Percentiles rank a stretch among this genome's conserved stretches.
Conservation (phyloP, 30 jellyfish, hydroid and myxozoan genomes). For the Pelagia noctiluca region DNA sequence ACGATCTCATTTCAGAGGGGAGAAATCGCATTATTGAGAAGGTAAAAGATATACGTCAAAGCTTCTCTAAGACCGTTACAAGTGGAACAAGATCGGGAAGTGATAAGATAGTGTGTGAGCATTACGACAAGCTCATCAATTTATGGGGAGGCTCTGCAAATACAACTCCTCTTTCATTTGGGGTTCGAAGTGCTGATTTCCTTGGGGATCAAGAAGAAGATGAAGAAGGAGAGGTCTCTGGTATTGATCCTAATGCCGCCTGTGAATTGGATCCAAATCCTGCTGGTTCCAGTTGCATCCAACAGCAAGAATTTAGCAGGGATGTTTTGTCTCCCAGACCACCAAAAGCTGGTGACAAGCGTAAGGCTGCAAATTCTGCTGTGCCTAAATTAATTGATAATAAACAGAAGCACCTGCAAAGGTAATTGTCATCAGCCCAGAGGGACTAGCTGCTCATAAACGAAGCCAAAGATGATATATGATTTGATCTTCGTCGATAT, state of each 20-base stretch:
- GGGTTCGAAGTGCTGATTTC: slow-evolving; percentile 7
- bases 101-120: slow-evolving; percentile 42
- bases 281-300: background rate
- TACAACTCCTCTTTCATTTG: slow-evolving; percentile 25
- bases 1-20: slow-evolving; percentile 26
- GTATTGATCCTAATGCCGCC: background rate
- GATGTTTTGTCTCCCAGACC: too few relatives aligned
- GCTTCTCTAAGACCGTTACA: slow-evolving; percentile 37
- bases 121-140: slow-evolving; percentile 27
- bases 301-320: background rate
- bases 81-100: slow-evolving; percentile 48
- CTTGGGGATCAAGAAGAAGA: background rate
- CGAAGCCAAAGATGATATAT: background rate
- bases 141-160: slow-evolving; percentile 57
- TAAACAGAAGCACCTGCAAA: too few relatives aligned
- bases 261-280: background rate
- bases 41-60: slow-evolving; percentile 37
- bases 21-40: slow-evolving; percentile 37
- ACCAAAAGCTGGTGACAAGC: too few relatives aligned
- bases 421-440: slow-evolving; percentile 10
- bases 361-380: too few relatives aligned
- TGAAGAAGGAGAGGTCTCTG: slow-evolving; percentile 1
- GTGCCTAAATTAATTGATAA: too few relatives aligned
- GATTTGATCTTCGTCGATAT: slow-evolving; percentile 51
- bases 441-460: background rate